Percentiles rank a stretch among this genome's conserved stretches.
These are phyloP conservation scores for Mythimna impura DNA, from an alignment of 2,888 invertebrate species.

Conservation along the genomic window DNA sequence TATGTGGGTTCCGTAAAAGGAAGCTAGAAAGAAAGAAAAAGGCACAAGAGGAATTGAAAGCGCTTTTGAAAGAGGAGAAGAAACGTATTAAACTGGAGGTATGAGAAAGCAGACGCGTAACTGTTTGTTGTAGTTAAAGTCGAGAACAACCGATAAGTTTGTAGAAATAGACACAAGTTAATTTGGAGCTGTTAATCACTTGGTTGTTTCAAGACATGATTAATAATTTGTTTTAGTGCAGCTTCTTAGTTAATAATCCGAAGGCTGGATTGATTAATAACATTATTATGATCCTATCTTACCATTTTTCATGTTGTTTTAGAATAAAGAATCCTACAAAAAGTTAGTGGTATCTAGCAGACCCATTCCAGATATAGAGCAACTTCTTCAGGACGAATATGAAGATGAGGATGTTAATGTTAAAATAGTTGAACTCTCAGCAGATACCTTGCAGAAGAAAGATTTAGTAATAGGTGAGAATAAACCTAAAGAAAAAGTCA, in stretches of 20 bases:
- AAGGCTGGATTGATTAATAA: background rate
- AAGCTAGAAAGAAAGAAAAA: conserved; percentile 94
- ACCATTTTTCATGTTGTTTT: conserved; percentile 61
- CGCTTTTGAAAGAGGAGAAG: conserved; percentile 93
- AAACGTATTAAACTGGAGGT: conserved; percentile 94
- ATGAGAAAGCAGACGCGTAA: background rate
- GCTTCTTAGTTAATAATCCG: background rate
- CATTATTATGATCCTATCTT: background rate
- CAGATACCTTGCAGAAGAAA: conserved; percentile 92
- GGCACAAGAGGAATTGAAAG: conserved; percentile 93
- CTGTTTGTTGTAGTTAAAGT: background rate
- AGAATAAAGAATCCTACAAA: conserved; percentile 93
- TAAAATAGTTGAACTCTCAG: conserved; percentile 94
- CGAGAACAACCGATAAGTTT: background rate
- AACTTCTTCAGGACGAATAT: conserved; percentile 93
- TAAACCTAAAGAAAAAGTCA: conserved; percentile 81
- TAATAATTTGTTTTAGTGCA: background rate
- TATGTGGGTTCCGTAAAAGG: conserved; percentile 95
- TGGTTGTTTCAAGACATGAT: background rate
- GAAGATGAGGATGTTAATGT: conserved; percentile 95
- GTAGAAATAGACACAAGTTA: background rate
- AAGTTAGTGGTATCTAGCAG: conserved; percentile 93
- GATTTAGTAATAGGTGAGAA: conserved; percentile 94
- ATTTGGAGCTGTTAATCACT: background rate
- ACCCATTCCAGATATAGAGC: conserved; percentile 93